Percentiles rank a stretch among this genome's conserved stretches.
These are phyloP conservation scores for Metalampra italica DNA, from an alignment of 2,888 invertebrate species.

Conservation along the genomic window DNA sequence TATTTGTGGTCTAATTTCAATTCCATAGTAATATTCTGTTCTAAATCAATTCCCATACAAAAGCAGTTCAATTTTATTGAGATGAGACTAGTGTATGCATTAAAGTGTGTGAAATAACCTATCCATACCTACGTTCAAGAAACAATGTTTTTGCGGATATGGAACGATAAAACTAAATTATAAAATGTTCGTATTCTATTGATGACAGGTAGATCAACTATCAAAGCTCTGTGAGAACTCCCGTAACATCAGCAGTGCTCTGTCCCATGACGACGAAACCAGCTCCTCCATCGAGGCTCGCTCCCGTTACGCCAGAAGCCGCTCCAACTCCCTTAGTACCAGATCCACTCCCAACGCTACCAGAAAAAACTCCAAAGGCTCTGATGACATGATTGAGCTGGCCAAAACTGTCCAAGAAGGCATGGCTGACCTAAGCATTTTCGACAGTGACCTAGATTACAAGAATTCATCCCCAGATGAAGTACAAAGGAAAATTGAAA, in stretches of 20 bases:
- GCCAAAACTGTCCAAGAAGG: conserved; percentile 78
- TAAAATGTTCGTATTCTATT: not conserved
- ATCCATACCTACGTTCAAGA: too few relatives aligned
- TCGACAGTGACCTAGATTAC: conserved; percentile 46
- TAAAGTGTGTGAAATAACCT: too few relatives aligned
- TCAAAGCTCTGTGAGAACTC: conserved; percentile 60
- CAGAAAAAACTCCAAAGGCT: conserved; percentile 50
- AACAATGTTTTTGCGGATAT: too few relatives aligned
- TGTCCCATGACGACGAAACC: conserved; percentile 64
- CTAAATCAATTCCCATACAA: too few relatives aligned
- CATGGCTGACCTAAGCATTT: conserved; percentile 68
- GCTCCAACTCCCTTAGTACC: conserved; percentile 47
- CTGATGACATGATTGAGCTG: conserved; percentile 68
- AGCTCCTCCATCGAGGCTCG: conserved; percentile 58
- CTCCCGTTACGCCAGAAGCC: conserved; percentile 47
- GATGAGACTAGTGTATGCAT: too few relatives aligned
- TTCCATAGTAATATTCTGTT: too few relatives aligned
- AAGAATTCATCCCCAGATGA: conserved; percentile 37
- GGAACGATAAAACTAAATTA: too few relatives aligned
- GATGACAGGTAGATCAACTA: conserved; percentile 53
- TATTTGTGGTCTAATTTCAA: too few relatives aligned
- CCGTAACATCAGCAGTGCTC: conserved; percentile 54
- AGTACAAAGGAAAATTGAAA: conserved; percentile 59
- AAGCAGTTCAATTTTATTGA: too few relatives aligned
- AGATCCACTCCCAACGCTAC: conserved; percentile 50